Base-by-base conservation (phyloP, 2,113 vertebrate species). In the Ophiodon elongatus region DNA sequence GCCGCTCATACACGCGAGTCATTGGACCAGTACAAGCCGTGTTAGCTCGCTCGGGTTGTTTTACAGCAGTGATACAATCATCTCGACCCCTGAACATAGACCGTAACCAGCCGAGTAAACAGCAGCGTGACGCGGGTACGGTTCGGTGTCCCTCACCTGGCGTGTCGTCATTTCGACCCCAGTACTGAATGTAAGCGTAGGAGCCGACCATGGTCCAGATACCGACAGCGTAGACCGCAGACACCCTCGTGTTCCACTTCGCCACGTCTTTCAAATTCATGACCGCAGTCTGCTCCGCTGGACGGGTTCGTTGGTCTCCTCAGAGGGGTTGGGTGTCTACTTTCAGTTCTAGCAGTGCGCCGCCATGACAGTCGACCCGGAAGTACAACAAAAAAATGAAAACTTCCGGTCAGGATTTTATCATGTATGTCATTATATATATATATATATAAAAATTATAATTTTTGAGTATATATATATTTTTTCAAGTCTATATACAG, bases 191-290 rank as follows among this genome's bases (percentile, higher is more conserved):
- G 76, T 65, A 95, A 0, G 25, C 84, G 47, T 75, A 90, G 0
- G 92, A 83, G 1, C 93, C 91, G 1, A 95, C 9, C 83, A 95
- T 57, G 8, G 84, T 92, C 95, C 96, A 96, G 8, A 93, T 15
- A 0, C 95, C 95, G 0, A 91, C 0, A 0, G 93, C 95, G 70
- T 96, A 96, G 0, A 92, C 0, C 0, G 79, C 8, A 0, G 95
- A 89, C 14, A 76, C 66, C 1, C 83, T 64, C 2, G 0, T 66
- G 57, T 95, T 92, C 95, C 94, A 95, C 64, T 73, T 90, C 1
- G 15, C 0, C 1, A 73, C 0, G 1, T 93, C 83, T 15, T 72
- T 83, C 0, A 89, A 0, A 0, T 1, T 27, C 94, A 94, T 95
- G 54, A 1, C 73, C 25, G 39, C 21, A 1, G 8, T 29, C 13